These are phyloP conservation scores for Malurus leucopterus DNA, from an alignment of 2,797 vertebrate genomes.

Conservation along the genomic window DNA sequence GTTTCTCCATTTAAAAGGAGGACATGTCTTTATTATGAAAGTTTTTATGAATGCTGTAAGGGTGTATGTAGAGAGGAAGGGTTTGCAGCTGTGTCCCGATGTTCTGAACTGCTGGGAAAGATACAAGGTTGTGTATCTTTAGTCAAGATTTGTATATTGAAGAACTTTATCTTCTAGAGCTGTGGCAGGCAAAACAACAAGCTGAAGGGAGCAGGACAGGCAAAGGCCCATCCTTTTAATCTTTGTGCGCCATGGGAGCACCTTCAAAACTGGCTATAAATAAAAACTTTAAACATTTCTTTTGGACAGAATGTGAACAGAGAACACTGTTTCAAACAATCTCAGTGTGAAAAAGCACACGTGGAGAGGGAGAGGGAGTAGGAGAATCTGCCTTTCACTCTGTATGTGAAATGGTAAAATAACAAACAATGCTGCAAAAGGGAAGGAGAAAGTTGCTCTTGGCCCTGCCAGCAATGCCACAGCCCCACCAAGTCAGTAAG, in stretches of 20 bases:
- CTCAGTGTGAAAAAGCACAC: not conserved
- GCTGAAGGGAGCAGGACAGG: not conserved
- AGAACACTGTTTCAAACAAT: not conserved
- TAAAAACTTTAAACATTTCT: not conserved
- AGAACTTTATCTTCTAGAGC: not conserved
- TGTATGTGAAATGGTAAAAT: not conserved
- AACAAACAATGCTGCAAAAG: not conserved
- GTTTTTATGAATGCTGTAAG: not conserved
- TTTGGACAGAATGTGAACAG: not conserved
- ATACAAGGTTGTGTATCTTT: not conserved
- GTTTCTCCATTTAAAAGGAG: not conserved
- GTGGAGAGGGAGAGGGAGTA: not conserved
- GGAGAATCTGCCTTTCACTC: not conserved
- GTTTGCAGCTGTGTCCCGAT: not conserved
- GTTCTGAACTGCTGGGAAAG: not conserved
- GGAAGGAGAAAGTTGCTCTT: not conserved
- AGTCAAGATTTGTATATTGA: not conserved
- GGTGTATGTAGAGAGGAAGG: not conserved
- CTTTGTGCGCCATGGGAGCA: not conserved
- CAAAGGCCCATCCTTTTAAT: not conserved
- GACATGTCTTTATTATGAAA: not conserved
- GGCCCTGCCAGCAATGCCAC: not conserved
- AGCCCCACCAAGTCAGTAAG: not conserved
- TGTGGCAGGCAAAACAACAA: not conserved
- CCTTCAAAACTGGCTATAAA: not conserved